phyloP scores from a whole-genome alignment of 1,140 invertebrate genomes.

The Lucilia cuprina region DNA sequence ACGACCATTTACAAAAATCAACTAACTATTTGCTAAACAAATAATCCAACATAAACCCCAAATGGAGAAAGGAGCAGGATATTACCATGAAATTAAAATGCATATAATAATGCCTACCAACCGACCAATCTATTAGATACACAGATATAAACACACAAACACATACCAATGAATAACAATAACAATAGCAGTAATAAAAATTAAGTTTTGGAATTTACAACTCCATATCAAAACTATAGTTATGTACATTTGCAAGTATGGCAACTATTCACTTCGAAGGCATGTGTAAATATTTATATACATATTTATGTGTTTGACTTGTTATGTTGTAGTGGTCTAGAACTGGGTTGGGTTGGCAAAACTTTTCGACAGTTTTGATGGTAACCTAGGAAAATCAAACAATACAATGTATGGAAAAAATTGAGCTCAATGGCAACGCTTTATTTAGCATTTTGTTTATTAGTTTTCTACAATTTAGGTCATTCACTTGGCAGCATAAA shows the following conservation, averaged over 20 bases:
- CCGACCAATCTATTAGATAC: not conserved
- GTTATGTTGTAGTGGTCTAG: not conserved
- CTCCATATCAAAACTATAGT: constrained; percentile 53
- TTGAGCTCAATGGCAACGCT: constrained; percentile 56
- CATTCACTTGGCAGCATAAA: constrained; percentile 57
- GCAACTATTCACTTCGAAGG: too few species aligned
- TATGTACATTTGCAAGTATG: not conserved
- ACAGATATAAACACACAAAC: not conserved
- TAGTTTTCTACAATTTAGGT: constrained; percentile 48
- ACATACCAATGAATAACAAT: not conserved
- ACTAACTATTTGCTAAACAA: not conserved
- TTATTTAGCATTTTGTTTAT: constrained; percentile 38
- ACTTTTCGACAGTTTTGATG: not conserved
- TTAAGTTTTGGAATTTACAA: constrained; percentile 53
- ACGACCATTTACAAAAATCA: constrained; percentile 1
- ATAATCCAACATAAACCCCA: not conserved
- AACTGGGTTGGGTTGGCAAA: not conserved
- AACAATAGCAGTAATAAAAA: constrained; percentile 22
- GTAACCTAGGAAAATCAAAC: constrained; percentile 26
- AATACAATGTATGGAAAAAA: constrained; percentile 42
- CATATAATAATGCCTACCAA: not conserved
- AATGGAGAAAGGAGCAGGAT: not conserved
- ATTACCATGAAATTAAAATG: not conserved
- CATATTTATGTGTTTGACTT: not conserved
- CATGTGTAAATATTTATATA: too few species aligned